A percentile compares a stretch with the other conserved stretches of the same genome.
These are phyloP conservation scores for Philopotamus ludificatus DNA, from an alignment of 1,140 invertebrate genomes.

Conservation along the genomic window DNA sequence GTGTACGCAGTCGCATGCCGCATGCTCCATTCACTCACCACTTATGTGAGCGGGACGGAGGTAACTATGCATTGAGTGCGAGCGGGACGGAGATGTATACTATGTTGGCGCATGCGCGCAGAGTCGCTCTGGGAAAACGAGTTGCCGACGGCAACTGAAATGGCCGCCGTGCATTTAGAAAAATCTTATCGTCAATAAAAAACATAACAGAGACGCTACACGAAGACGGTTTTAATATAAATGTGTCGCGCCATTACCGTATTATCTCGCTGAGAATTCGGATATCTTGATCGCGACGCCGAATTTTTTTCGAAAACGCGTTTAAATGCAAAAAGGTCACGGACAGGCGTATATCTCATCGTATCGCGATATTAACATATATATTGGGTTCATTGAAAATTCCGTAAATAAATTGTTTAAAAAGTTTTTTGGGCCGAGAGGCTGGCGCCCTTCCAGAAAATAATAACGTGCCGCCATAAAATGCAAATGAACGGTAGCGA, in stretches of 20 bases:
- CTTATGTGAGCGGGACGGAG: constrained; percentile 27
- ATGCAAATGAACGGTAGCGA: constrained; percentile 36
- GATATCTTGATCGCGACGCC: not conserved
- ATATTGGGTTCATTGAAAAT: not conserved
- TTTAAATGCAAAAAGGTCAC: not conserved
- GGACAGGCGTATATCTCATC: no score
- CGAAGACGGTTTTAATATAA: not conserved
- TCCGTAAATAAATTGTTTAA: not conserved
- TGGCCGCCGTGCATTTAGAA: constrained; percentile 26
- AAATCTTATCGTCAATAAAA: constrained; percentile 8
- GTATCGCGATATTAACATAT: no score
- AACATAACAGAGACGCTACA: not conserved
- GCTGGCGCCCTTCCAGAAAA: constrained; percentile 32
- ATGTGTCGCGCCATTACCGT: not conserved
- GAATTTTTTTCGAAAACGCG: not conserved
- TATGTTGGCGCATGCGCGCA: constrained; percentile 31
- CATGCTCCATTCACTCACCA: constrained; percentile 28
- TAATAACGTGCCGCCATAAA: constrained; percentile 36
- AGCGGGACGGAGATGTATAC: constrained; percentile 15
- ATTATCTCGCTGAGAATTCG: not conserved
- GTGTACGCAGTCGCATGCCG: constrained; percentile 33
- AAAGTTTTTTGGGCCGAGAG: constrained; percentile 1
- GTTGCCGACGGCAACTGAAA: constrained; percentile 34
- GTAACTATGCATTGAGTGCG: constrained; percentile 4
- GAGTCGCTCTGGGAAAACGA: not conserved